Conservation (phyloP, 1,140 invertebrate species). For the Hydropsyche tenuis region DNA sequence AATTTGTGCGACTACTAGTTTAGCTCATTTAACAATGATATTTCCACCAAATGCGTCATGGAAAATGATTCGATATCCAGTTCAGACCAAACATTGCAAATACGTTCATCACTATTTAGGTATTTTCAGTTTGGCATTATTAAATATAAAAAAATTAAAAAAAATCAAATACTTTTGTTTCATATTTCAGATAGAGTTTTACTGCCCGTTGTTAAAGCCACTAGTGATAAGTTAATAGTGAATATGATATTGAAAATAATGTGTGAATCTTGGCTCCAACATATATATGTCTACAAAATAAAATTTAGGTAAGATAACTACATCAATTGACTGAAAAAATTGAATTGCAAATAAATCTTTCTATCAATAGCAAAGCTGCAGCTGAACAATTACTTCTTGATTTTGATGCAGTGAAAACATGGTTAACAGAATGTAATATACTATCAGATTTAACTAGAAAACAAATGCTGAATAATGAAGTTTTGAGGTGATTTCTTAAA, state of each 20-base stretch:
- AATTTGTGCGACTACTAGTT: conserved; percentile 73
- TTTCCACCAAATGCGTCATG: conserved; percentile 74
- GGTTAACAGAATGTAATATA: conserved; percentile 69
- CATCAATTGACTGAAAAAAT: not conserved
- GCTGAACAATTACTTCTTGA: conserved; percentile 75
- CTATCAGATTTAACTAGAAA: conserved; percentile 66
- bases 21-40: conserved; percentile 78
- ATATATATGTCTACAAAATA: conserved; percentile 79
- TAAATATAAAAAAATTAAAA: not conserved
- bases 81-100: conserved; percentile 57
- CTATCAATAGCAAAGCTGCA: conserved; percentile 65
- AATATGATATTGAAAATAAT: conserved; percentile 80
- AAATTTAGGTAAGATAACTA: conserved; percentile 73
- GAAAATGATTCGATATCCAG: conserved; percentile 60
- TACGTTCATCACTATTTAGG: conserved; percentile 69
- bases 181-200: conserved; percentile 71
- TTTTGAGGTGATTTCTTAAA: conserved; percentile 61
- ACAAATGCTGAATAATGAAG: conserved; percentile 77
- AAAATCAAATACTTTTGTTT: conserved; percentile 13
- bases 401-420: conserved; percentile 75
- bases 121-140: conserved; percentile 51
- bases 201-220: conserved; percentile 74
- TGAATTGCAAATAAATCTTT: conserved; percentile 27
- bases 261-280: conserved; percentile 84
- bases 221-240: conserved; percentile 72